Conservation (phyloP, 2,113 vertebrate species). For the Lanius collurio region DNA sequence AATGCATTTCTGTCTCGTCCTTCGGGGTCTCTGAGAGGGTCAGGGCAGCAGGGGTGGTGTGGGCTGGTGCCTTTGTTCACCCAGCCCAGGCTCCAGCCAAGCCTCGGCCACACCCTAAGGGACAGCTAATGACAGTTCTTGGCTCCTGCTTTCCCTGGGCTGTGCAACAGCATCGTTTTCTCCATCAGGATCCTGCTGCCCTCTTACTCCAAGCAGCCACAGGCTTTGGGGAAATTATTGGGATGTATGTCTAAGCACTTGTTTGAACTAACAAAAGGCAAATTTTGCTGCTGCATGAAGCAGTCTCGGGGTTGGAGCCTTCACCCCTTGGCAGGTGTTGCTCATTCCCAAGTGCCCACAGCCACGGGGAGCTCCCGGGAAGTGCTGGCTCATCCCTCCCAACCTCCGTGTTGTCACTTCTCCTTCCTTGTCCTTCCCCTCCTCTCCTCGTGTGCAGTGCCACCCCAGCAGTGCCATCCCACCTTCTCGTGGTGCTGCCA, state of each 20-base stretch:
- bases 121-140: neutral
- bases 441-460: rapidly evolving
- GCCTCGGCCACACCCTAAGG: rapidly evolving
- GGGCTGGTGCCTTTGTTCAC: neutral
- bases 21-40: neutral
- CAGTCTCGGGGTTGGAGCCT: neutral
- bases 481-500: rapidly evolving
- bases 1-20: neutral
- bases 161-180: neutral
- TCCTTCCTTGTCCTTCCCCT: rapidly evolving
- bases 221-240: rapidly evolving
- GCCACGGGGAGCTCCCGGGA: neutral
- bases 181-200: neutral
- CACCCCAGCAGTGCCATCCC: neutral
- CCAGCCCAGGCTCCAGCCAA: neutral
- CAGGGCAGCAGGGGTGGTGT: neutral
- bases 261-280: neutral
- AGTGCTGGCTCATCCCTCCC: neutral
- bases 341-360: rapidly evolving
- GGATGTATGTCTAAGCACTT: neutral
- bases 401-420: rapidly evolving
- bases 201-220: neutral
- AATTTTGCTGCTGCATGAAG: too few relatives aligned
- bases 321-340: neutral
- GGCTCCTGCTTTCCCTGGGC: neutral